Conservation (phyloP, 1,140 invertebrate genomes). For the Augochlora pura region DNA sequence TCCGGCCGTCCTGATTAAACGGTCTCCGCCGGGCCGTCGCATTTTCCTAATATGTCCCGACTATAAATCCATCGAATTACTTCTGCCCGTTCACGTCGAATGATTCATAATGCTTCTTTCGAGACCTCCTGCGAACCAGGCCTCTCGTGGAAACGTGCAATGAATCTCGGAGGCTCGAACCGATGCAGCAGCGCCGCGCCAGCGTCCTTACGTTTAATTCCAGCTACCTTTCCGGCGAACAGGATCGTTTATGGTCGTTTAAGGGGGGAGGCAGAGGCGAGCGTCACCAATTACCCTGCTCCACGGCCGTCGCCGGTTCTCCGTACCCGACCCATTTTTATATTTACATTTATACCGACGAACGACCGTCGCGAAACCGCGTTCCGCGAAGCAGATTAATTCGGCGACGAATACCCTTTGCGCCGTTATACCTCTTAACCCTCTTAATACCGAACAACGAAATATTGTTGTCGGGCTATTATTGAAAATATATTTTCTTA, state of each 20-base stretch:
- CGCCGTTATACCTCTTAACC: no score
- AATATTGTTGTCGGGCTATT: no score
- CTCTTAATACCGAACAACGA: no score
- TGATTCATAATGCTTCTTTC: conserved; percentile 43
- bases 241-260: conserved; percentile 64
- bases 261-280: conserved; percentile 5
- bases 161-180: conserved; percentile 15
- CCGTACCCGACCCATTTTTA: background rate
- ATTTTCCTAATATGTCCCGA: conserved; percentile 39
- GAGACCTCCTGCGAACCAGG: conserved; percentile 35
- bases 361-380: background rate
- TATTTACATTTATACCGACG: no score
- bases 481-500: no score
- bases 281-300: conserved; percentile 18
- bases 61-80: conserved; percentile 50
- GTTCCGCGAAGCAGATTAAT: background rate
- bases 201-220: conserved; percentile 28
- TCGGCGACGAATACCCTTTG: no score
- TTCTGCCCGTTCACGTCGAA: conserved; percentile 13
- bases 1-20: conserved; percentile 21
- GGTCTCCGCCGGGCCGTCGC: background rate
- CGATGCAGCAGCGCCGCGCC: background rate
- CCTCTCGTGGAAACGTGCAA: conserved; percentile 37
- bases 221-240: conserved; percentile 14
- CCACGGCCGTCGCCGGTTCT: background rate